Base-by-base conservation (phyloP, 2,113 vertebrate species). In the Lepisosteus oculatus region DNA sequence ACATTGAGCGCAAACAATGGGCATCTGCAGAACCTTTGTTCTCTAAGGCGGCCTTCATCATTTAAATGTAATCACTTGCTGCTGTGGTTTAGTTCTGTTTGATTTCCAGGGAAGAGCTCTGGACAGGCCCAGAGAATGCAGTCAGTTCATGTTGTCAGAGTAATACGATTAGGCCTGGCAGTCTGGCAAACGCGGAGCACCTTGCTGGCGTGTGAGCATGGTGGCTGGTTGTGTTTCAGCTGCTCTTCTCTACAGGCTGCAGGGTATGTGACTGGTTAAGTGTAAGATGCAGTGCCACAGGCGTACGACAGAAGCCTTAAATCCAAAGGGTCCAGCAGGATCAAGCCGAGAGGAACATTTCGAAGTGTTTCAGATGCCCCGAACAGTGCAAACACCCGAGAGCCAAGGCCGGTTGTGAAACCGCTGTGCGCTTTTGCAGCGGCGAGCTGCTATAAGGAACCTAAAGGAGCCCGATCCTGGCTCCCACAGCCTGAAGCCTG, bases 371-470 rank as follows among this genome's bases (percentile, higher is more conserved):
- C 71, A 67, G 81, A 82, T 84, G 82, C 83, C 76, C 66, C 65
- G 29, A 29, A 29, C 29, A 29, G 70, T 17, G 29, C 9, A 79
- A 83, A 82, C 71, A 74, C 47, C 9, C 77, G 72, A 56, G 63
- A 77, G 69, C 81, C 74, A 76, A 67, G 74, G 75, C 44, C 43
- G 67, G 12, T 79, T 90, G 73, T 68, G 87, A 81, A 86, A 90
- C 88, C 89, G 78, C 87, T 84, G 73, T 71, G 69, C 67, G 73
- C 80, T 75, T 83, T 79, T 75, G 85, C 77, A 85, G 75, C 84
- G 78, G 72, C 82, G 77, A 0, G 77, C 80, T 78, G 82, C 79
- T 5, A 3, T 86, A 79, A 78, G 75, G 44, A 47, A 65, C 69
- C 11, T 72, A 69, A 44, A 78, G 70, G 74, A 44, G 42, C 29